Evolutionary conservation across 2,888 invertebrate genomes (phyloP), one percentile per base, ranked within the genome.

Genomic region (Patella depressa): DNA sequence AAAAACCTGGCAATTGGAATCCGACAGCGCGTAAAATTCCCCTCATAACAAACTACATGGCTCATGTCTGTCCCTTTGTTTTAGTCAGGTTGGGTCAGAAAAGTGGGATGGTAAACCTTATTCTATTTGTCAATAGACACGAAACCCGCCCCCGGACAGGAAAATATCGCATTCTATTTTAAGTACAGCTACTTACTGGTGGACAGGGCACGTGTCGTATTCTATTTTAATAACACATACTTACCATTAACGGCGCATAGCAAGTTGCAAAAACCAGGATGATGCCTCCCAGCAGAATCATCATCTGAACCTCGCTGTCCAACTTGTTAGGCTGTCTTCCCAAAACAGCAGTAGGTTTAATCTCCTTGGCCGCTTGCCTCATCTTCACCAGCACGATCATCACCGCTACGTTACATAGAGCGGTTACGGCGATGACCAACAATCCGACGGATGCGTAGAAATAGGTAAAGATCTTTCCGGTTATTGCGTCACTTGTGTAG

Each of bases 211-310:
- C 7, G 1, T 45, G 9, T 45, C 45, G 45, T 0, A 45, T 45
- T 45, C 45, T 45, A 45, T 45, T 45, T 45, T 1, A 45, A 45
- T 7, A 9, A 45, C 45, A 1, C 12, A 34, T 54, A 79, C 88
- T 85, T 83, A 90, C 91, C 88, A 90, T 87, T 54, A 92, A 85
- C 7, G 91, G 91, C 9, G 89, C 86, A 90, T 91, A 92, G 81
- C 91, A 92, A 5, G 88, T 83, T 55, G 89, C 85, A 80, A 92
- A 91, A 9, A 90, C 86, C 24, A 90, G 72, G 5, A 91, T 88
- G 75, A 92, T 90, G 24, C 90, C 90, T 1, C 89, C 81, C 4
- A 91, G 86, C 5, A 92, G 86, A 19, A 90, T 83, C 74, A 90
- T 88, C 91, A 91, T 91, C 81, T 91, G 91, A 71, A 91, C 85